Base-by-base conservation (phyloP, 2,113 vertebrate genomes). In the Haplochromis burtoni region DNA sequence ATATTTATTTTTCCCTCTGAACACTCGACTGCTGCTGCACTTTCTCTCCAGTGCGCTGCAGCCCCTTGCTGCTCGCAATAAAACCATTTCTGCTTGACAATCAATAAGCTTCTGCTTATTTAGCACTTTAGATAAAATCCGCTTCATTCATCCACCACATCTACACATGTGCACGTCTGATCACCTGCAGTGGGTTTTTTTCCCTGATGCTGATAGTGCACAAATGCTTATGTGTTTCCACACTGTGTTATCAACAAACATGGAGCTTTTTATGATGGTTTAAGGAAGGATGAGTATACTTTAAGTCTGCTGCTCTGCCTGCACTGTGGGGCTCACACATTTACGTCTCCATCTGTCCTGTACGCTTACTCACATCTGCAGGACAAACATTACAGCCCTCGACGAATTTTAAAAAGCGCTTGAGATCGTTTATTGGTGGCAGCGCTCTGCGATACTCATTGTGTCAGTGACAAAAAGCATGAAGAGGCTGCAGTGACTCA, bases 401-500 rank as follows among this genome's bases (percentile, higher is more conserved):
- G 17, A 7, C 5, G 1, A 12, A 14, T 68, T 49, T 17, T 17
- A 83, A 21, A n/a, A 31, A 31, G 21, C 1, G 17, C 19, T 59
- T 55, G 73, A 7, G 19, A n/a, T 55, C 1, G 8, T 49, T 38
- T 47, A 73, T 49, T 8, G 35, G 17, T 17, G 31, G 19, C 26
- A n/a, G 45, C 13, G 17, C 63, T 73, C 24, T 63, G 21, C 29
- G 10, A 68, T 59, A 51, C 82, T 29, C 57, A 26, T 78, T 63
- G 55, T 63, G 76, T 90, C 16, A 19, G 55, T 84, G 21, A 31
- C 42, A 42, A 79, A 81, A 73, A 55, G 3, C 47, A 21, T 5
- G 19, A 40, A 47, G 55, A 54, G 10, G 71, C 95, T 89, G 90
- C 92, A 90, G 92, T 96, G 95, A 96, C 91, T 96, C 95, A 93